Percentiles rank a stretch among this genome's conserved stretches.
Conservation (phyloP, 1,140 invertebrate genomes). For the Magallana ariakensis region DNA sequence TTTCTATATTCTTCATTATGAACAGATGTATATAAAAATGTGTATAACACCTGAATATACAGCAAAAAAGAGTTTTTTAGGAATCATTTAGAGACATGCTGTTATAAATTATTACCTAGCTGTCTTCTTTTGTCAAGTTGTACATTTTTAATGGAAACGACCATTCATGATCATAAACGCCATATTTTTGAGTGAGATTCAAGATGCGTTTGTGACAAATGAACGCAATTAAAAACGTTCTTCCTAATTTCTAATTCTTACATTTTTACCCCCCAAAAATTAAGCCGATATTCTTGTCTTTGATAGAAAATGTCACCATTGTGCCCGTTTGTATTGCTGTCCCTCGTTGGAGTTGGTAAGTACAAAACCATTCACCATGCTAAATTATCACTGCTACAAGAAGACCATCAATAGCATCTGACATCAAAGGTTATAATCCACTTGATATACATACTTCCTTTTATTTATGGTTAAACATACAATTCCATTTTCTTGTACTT, state of each 20-base stretch:
- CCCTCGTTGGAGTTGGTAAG: conserved; percentile 7
- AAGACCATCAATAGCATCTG: too few relatives aligned
- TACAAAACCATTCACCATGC: background rate
- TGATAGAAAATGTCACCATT: conserved; percentile 29
- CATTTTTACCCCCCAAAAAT: background rate
- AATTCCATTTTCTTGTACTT: too few relatives aligned
- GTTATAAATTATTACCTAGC: background rate
- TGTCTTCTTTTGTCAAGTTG: background rate
- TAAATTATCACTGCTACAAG: too few relatives aligned
- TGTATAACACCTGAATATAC: too few relatives aligned
- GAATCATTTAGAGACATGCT: too few relatives aligned
- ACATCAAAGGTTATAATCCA: too few relatives aligned
- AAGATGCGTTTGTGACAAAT: conserved; percentile 7
- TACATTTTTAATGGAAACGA: background rate
- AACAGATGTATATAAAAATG: too few relatives aligned
- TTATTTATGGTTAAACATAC: too few relatives aligned
- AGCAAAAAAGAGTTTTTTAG: too few relatives aligned
- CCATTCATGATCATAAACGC: background rate
- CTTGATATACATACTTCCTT: too few relatives aligned
- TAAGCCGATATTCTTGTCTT: background rate
- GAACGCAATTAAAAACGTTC: background rate
- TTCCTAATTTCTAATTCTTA: background rate
- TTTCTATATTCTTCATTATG: too few relatives aligned
- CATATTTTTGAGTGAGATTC: background rate
- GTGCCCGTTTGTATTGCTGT: background rate